These are phyloP conservation scores for Gopherus evgoodei DNA, from an alignment of 2,113 vertebrate genomes.

Conservation along the genomic window DNA sequence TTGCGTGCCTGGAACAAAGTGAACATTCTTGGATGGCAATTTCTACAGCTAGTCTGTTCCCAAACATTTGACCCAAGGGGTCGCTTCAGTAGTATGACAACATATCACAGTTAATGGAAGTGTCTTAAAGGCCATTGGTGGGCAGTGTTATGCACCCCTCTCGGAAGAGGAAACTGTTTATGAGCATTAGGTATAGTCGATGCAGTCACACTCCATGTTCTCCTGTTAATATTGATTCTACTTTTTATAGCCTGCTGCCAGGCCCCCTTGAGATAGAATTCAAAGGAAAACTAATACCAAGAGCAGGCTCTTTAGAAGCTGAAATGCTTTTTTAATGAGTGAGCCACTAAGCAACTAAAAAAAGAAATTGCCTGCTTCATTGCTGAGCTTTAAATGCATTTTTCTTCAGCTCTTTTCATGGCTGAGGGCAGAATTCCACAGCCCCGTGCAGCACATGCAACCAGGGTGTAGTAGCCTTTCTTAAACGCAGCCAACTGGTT, in stretches of 20 bases:
- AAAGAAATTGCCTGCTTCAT: conserved; percentile 33
- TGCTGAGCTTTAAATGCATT: conserved; percentile 55
- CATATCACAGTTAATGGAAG: neutral
- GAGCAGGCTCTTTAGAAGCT: conserved; percentile 30
- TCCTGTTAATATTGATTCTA: neutral
- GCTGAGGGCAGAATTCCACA: conserved; percentile 51
- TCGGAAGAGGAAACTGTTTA: neutral
- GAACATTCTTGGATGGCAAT: neutral
- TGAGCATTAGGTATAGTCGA: neutral
- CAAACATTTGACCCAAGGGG: fast-evolving
- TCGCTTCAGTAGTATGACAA: neutral
- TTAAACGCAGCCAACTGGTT: neutral
- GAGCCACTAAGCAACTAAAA: conserved; percentile 55
- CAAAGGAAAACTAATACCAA: conserved; percentile 48
- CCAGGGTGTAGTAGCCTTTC: neutral
- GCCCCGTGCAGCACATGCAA: neutral
- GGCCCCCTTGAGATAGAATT: conserved; percentile 41
- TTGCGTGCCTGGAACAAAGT: neutral
- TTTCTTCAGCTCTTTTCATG: conserved; percentile 16
- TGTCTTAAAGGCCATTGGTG: fast-evolving
- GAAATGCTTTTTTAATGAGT: conserved; percentile 17
- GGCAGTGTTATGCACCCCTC: too few species aligned
- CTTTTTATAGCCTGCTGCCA: neutral
- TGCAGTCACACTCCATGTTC: neutral
- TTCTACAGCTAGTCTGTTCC: neutral